Conservation (phyloP, 2,888 invertebrate genomes). For the Leucoptera coffeella region DNA sequence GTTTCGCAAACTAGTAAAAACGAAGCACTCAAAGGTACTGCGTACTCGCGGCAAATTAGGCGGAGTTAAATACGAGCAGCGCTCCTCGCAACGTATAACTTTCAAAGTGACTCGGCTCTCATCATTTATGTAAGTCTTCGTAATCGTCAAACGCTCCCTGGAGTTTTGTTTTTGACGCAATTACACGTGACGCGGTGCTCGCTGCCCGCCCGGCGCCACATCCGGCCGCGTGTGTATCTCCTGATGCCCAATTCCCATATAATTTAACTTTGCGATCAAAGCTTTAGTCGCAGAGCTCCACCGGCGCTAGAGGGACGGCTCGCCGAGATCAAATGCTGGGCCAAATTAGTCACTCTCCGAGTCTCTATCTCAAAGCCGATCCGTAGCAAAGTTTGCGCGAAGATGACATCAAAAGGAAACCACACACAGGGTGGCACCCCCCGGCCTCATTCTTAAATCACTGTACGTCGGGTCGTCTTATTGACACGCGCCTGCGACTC, state of each 20-base stretch:
- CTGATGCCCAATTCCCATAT: slow-evolving; percentile 54
- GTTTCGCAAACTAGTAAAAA: slow-evolving; percentile 55
- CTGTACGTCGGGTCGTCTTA: slow-evolving; percentile 49
- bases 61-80: slow-evolving; percentile 49
- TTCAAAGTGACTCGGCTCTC: slow-evolving; percentile 40
- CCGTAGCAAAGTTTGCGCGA: slow-evolving; percentile 55
- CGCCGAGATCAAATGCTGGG: slow-evolving; percentile 53
- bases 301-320: slow-evolving; percentile 39
- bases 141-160: slow-evolving; percentile 32
- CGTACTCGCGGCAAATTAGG: slow-evolving; percentile 50
- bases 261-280: slow-evolving; percentile 55
- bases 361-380: slow-evolving; percentile 56
- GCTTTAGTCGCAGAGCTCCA: slow-evolving; percentile 30
- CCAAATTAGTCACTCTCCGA: slow-evolving; percentile 55
- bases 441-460: slow-evolving; percentile 41
- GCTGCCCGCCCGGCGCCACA: no score
- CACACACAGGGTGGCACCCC: slow-evolving; percentile 47
- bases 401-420: slow-evolving; percentile 56
- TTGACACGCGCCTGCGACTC: slow-evolving; percentile 49
- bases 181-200: no score
- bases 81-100: slow-evolving; percentile 38
- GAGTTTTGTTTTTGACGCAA: slow-evolving; percentile 24
- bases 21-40: slow-evolving; percentile 49
- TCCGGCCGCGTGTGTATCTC: slow-evolving; percentile 50
- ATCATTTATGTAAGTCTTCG: slow-evolving; percentile 45